A percentile compares a stretch with the other conserved stretches of the same genome.
Conservation (phyloP, 2,797 vertebrate species). For the Chelidonichthys spinosus region DNA sequence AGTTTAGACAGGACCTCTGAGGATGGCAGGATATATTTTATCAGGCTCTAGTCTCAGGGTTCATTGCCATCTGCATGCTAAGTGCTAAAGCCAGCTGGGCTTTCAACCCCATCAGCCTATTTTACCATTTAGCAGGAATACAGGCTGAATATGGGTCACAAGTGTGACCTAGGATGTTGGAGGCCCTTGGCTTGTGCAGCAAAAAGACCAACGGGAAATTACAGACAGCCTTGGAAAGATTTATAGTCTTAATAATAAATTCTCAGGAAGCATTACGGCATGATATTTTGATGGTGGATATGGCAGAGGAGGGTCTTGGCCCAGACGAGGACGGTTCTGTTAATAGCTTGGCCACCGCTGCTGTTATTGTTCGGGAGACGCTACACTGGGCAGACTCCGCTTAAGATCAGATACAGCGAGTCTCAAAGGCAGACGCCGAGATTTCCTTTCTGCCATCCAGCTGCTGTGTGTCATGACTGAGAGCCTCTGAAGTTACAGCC, state of each 20-base stretch:
- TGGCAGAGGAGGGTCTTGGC: slow-evolving; percentile 43
- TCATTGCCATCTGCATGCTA: slow-evolving; percentile 12
- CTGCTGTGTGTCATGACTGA: slow-evolving; percentile 67
- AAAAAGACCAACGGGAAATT: slow-evolving; percentile 53
- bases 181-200: slow-evolving; percentile 16
- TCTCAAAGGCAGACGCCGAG: slow-evolving; percentile 62
- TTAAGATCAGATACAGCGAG: slow-evolving; percentile 61
- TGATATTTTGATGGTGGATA: slow-evolving; percentile 66
- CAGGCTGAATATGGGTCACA: slow-evolving; percentile 37
- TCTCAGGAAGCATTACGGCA: slow-evolving; percentile 76
- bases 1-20: neutral
- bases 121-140: slow-evolving; percentile 44
- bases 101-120: slow-evolving; percentile 4
- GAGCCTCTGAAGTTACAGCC: slow-evolving; percentile 65
- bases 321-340: slow-evolving; percentile 44
- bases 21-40: slow-evolving; percentile 8
- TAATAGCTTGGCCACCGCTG: slow-evolving; percentile 68
- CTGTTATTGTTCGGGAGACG: slow-evolving; percentile 71
- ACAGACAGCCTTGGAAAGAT: slow-evolving; percentile 67
- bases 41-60: slow-evolving; percentile 5
- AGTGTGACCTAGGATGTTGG: slow-evolving; percentile 24
- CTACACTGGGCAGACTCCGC: slow-evolving; percentile 45
- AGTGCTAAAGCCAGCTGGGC: slow-evolving; percentile 8
- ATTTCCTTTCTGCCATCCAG: slow-evolving; percentile 74
- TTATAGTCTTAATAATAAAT: slow-evolving; percentile 68